These are phyloP conservation scores for Propithecus perrieri DNA, from an alignment of 2,797 vertebrate genomes.

Conservation along the genomic window DNA sequence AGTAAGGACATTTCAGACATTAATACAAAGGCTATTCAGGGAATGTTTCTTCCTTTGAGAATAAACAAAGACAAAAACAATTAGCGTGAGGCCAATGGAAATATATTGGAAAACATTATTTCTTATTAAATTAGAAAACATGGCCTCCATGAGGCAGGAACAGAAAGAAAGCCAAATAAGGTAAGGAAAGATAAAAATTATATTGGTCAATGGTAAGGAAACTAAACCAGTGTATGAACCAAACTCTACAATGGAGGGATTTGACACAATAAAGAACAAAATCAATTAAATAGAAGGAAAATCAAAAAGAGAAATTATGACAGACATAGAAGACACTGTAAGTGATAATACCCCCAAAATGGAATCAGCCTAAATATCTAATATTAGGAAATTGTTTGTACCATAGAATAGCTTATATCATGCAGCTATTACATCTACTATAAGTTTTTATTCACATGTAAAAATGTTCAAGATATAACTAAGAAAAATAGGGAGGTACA, in stretches of 20 bases:
- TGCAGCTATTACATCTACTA: background rate
- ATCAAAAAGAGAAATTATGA: background rate
- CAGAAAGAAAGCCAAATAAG: slow-evolving; percentile 23
- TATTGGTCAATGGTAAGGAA: slow-evolving; percentile 2
- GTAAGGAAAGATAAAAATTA: slow-evolving; percentile 33
- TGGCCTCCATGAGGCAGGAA: background rate
- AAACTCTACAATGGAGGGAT: background rate
- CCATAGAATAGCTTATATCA: background rate
- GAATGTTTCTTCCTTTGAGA: slow-evolving; percentile 26
- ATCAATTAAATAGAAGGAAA: background rate
- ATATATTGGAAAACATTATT: background rate
- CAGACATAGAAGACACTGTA: background rate
- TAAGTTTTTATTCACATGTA: background rate
- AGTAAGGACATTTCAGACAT: background rate
- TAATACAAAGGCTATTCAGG: background rate
- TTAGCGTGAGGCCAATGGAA: background rate
- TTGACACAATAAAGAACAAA: background rate
- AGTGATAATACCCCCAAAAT: background rate
- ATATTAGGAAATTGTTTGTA: slow-evolving; percentile 40
- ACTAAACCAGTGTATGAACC: background rate
- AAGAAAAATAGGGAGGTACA: slow-evolving; percentile 1
- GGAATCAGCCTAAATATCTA: background rate
- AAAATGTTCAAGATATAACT: slow-evolving; percentile 15
- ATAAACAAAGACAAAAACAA: slow-evolving; percentile 41
- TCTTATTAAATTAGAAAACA: background rate